phyloP scores from a whole-genome alignment of 2,113 vertebrate genomes.

The Lichenostomus cassidix region DNA sequence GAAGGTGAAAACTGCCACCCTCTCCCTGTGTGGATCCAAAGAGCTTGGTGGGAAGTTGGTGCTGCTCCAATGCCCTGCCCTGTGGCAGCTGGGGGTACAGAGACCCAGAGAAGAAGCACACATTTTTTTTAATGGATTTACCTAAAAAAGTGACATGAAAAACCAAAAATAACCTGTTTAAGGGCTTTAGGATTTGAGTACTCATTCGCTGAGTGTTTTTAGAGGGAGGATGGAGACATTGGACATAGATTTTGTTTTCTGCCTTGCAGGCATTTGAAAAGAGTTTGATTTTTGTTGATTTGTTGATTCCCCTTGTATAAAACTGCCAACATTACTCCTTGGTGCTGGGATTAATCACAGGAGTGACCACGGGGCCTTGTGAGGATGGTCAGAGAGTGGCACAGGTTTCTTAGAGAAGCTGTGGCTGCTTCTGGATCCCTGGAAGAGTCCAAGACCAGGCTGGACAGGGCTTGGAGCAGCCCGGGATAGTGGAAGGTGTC shows the following conservation, averaged over 20 bases:
- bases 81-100: neutral
- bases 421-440: neutral
- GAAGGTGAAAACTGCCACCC: neutral
- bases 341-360: neutral
- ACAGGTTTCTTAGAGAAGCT: neutral
- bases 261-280: neutral
- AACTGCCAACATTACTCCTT: neutral
- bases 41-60: neutral
- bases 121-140: neutral
- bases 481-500: neutral
- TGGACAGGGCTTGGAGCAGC: rapidly evolving
- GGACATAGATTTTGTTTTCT: neutral
- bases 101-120: neutral
- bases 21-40: rapidly evolving
- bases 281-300: neutral
- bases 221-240: neutral
- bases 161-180: neutral
- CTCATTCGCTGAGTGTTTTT: neutral
- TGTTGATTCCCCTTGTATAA: neutral
- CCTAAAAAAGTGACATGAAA: neutral
- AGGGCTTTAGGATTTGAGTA: neutral
- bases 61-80: neutral
- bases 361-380: rapidly evolving
- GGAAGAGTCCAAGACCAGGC: neutral
- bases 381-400: neutral